Evolutionary conservation across 2,113 vertebrate genomes (phyloP).

Genomic region (Megaceryle maxima): DNA sequence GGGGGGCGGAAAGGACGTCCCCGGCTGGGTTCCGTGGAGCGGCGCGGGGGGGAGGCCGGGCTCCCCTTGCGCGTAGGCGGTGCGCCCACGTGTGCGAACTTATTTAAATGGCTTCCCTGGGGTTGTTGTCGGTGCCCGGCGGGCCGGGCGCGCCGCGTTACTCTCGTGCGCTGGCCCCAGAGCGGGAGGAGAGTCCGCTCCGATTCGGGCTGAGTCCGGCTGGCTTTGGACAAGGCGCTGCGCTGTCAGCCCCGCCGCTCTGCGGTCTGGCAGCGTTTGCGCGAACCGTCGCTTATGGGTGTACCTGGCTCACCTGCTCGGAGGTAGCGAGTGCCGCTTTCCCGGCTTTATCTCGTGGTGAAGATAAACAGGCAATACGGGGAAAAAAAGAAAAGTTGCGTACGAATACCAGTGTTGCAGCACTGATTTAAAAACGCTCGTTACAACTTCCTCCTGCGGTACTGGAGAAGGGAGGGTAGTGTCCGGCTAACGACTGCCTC

Average conservation of each 20-base stretch:
- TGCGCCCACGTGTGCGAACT: background rate
- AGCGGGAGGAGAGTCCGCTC: background rate
- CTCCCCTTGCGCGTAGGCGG: background rate
- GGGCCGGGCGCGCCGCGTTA: background rate
- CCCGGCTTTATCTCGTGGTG: background rate
- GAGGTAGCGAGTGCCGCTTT: background rate
- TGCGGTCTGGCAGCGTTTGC: background rate
- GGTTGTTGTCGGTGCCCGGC: background rate
- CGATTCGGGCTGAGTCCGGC: background rate
- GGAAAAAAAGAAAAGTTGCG: background rate
- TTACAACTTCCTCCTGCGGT: conserved; percentile 64
- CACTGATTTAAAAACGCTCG: conserved; percentile 51
- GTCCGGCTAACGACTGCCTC: background rate
- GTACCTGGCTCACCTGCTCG: background rate
- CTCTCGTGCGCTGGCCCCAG: background rate
- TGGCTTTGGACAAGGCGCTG: background rate
- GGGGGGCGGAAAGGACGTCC: too few species aligned
- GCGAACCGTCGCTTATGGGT: accelerated
- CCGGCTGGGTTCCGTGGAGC: too few species aligned
- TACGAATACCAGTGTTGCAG: background rate
- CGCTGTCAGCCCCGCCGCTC: background rate
- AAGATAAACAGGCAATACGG: background rate
- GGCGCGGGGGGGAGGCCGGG: background rate
- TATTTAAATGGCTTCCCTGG: background rate
- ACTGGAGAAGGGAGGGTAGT: background rate